Percentiles rank a stretch among this genome's conserved stretches.
phyloP scores from a whole-genome alignment of 1,140 invertebrate genomes.

The Cydia amplana region DNA sequence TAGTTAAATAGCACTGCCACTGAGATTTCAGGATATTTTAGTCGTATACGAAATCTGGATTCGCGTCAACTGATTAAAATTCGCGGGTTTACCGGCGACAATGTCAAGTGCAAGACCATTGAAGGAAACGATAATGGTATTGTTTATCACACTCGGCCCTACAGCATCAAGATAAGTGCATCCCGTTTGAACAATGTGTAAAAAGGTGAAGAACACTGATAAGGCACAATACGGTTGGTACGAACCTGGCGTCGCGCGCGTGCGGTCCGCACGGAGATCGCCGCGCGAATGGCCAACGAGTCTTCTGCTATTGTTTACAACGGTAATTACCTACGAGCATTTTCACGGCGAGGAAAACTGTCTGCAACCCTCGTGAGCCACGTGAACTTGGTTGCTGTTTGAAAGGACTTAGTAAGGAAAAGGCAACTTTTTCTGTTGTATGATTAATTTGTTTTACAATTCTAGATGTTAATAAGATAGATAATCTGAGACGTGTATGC shows the following conservation, averaged over 20 bases:
- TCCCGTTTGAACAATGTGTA: slow-evolving; percentile 45
- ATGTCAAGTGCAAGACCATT: slow-evolving; percentile 62
- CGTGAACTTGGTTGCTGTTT: background rate
- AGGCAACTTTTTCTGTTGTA: too few relatives aligned
- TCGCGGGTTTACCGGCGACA: slow-evolving; percentile 47
- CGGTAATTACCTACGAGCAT: slow-evolving; percentile 62
- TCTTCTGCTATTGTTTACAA: slow-evolving; percentile 69
- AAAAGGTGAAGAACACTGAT: slow-evolving; percentile 45
- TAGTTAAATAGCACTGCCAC: slow-evolving; percentile 51
- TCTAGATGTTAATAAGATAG: too few relatives aligned
- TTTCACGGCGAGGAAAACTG: slow-evolving; percentile 44
- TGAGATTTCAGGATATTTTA: slow-evolving; percentile 43
- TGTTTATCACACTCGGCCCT: slow-evolving; percentile 43
- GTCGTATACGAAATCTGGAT: slow-evolving; percentile 40
- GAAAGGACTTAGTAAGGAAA: background rate
- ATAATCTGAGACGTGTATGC: too few relatives aligned
- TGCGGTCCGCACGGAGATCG: slow-evolving; percentile 61
- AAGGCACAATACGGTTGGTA: slow-evolving; percentile 50
- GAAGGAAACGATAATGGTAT: slow-evolving; percentile 37
- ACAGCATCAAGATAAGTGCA: slow-evolving; percentile 46
- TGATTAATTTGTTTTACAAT: too few relatives aligned
- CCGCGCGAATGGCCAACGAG: slow-evolving; percentile 66
- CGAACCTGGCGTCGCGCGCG: slow-evolving; percentile 53
- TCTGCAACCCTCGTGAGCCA: slow-evolving; percentile 24
- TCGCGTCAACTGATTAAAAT: slow-evolving; percentile 40